Percentiles rank a stretch among this genome's conserved stretches.
These are phyloP conservation scores for Cyprinodon variegatus DNA, from an alignment of 2,113 vertebrate species.

Conservation along the genomic window DNA sequence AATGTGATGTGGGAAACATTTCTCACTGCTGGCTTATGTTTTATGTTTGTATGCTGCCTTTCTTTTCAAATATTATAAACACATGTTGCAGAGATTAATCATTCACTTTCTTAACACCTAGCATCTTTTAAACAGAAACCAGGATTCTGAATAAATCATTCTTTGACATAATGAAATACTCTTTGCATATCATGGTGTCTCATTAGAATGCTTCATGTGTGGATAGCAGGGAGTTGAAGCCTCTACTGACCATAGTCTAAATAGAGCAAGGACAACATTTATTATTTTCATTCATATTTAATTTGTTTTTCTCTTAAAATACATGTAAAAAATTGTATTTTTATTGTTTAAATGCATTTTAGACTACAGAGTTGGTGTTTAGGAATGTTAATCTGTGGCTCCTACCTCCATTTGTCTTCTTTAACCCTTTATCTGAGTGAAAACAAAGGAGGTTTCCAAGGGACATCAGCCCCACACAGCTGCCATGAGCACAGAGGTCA, in stretches of 20 bases:
- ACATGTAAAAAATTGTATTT: conserved; percentile 67
- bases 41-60: conserved; percentile 26
- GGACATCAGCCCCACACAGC: conserved; percentile 51
- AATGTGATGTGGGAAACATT: conserved; percentile 51
- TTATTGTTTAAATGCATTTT: conserved; percentile 81
- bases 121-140: conserved; percentile 5
- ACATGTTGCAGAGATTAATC: conserved; percentile 20
- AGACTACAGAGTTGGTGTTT: conserved; percentile 73
- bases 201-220: conserved; percentile 43
- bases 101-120: conserved; percentile 8
- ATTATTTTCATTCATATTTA: conserved; percentile 41
- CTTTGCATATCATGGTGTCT: conserved; percentile 40
- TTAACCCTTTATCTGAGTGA: conserved; percentile 75
- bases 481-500: conserved; percentile 51
- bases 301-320: conserved; percentile 77
- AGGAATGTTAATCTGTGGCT: conserved; percentile 65
- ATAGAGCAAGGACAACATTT: conserved; percentile 63
- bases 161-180: conserved; percentile 30
- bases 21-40: conserved; percentile 49
- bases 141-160: conserved; percentile 8
- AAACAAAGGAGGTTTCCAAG: conserved; percentile 66
- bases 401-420: conserved; percentile 74
- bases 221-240: conserved; percentile 45
- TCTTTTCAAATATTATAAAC: conserved; percentile 15
- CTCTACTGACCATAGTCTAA: conserved; percentile 57